phyloP scores from a whole-genome alignment of 1,140 invertebrate species.

The Bombus fervidus region DNA sequence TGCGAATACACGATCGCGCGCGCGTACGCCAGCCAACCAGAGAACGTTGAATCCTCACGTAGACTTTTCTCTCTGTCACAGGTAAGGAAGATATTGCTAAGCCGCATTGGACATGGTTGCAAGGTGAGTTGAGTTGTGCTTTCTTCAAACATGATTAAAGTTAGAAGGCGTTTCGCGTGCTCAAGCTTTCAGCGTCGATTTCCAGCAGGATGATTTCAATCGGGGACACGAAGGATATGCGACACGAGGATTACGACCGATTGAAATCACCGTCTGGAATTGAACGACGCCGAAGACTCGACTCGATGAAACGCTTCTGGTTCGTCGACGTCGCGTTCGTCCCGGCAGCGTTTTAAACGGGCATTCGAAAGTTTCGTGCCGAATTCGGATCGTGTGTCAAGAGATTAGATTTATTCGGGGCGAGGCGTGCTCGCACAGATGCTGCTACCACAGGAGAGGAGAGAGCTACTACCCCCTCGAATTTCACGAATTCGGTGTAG shows the following conservation, averaged over 20 bases:
- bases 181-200: background rate
- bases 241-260: background rate
- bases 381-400: constrained; percentile 21
- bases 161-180: background rate
- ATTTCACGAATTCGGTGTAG: constrained; percentile 51
- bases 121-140: constrained; percentile 80
- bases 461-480: constrained; percentile 18
- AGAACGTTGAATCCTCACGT: constrained; percentile 29
- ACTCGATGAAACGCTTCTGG: constrained; percentile 7
- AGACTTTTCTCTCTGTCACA: constrained; percentile 72
- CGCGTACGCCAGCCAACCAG: background rate
- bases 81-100: constrained; percentile 83
- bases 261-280: background rate
- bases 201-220: background rate
- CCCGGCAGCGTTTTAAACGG: no score
- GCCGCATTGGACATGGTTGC: constrained; percentile 81
- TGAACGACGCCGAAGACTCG: constrained; percentile 11
- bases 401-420: constrained; percentile 53
- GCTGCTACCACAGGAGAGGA: constrained; percentile 7
- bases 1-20: background rate
- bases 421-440: constrained; percentile 57
- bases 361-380: constrained; percentile 11
- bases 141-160: constrained; percentile 42
- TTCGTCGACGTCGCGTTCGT: background rate
- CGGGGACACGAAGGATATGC: accelerated